Percentiles rank a stretch among this genome's conserved stretches.
Conservation (phyloP, 2,888 invertebrate genomes). For the Tribolium freemani region DNA sequence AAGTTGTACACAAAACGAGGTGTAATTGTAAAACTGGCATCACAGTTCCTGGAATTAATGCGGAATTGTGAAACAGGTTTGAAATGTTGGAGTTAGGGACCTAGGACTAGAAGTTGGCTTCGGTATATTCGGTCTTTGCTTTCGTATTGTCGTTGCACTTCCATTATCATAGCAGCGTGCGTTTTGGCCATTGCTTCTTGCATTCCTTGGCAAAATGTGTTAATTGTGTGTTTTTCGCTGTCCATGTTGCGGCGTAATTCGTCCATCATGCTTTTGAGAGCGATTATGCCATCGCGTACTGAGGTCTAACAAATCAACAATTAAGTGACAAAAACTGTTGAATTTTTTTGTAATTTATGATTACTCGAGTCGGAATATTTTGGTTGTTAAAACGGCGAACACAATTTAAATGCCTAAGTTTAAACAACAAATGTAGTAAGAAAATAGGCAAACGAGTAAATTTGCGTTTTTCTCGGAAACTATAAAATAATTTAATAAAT, state of each 20-base stretch:
- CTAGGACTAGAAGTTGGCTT: slow-evolving; percentile 64
- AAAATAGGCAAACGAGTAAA: too few species aligned
- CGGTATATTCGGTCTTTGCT: slow-evolving; percentile 67
- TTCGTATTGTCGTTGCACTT: slow-evolving; percentile 76
- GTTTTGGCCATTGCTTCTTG: slow-evolving; percentile 78
- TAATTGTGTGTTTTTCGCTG: slow-evolving; percentile 76
- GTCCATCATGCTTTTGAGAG: slow-evolving; percentile 76
- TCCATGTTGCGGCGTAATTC: slow-evolving; percentile 77
- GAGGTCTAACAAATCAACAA: slow-evolving; percentile 75
- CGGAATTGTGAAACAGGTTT: not conserved
- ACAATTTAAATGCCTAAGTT: too few species aligned
- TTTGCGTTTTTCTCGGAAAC: too few species aligned
- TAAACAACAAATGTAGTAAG: too few species aligned
- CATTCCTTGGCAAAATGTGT: slow-evolving; percentile 76
- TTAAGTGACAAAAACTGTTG: too few species aligned
- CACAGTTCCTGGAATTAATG: slow-evolving; percentile 70
- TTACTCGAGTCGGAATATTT: too few species aligned
- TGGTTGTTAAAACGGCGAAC: too few species aligned
- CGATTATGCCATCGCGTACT: slow-evolving; percentile 77
- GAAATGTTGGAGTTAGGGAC: slow-evolving; percentile 46
- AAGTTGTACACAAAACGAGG: slow-evolving; percentile 78
- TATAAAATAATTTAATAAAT: too few species aligned
- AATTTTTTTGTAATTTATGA: too few species aligned
- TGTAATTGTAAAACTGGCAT: slow-evolving; percentile 80
- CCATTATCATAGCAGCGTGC: slow-evolving; percentile 75